A percentile compares a stretch with the other conserved stretches of the same genome.
These are phyloP conservation scores for Hystrix cristata DNA, from an alignment of 2,113 vertebrate genomes.

Conservation along the genomic window DNA sequence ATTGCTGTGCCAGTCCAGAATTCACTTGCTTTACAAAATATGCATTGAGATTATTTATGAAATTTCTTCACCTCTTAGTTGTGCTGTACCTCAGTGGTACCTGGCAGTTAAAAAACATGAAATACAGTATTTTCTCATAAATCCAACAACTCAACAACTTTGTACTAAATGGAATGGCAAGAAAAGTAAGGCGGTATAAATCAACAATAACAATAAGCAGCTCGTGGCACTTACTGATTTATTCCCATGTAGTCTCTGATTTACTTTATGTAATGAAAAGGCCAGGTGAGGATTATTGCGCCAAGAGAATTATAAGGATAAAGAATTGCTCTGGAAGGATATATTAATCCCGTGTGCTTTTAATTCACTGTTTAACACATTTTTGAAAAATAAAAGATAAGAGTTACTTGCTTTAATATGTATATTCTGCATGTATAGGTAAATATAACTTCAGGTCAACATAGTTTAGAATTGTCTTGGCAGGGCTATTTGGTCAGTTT, in stretches of 20 bases:
- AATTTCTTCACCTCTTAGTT: neutral
- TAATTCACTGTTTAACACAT: conserved; percentile 2
- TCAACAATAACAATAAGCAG: neutral
- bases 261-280: conserved; percentile 64
- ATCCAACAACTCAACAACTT: neutral
- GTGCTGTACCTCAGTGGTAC: neutral
- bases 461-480: conserved; percentile 38
- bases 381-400: conserved; percentile 39
- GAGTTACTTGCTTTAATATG: conserved; percentile 18
- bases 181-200: neutral
- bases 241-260: neutral
- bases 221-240: neutral
- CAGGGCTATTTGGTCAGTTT: conserved; percentile 42
- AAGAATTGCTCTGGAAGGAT: conserved; percentile 34
- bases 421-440: neutral
- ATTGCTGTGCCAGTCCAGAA: conserved; percentile 12
- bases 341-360: conserved; percentile 14
- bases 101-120: conserved; percentile 52
- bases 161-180: conserved; percentile 25
- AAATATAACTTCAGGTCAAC: neutral
- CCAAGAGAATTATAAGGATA: conserved; percentile 57
- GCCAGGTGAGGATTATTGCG: conserved; percentile 63
- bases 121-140: conserved; percentile 47
- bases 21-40: conserved; percentile 28
- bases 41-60: neutral